phyloP scores from a whole-genome alignment of 2,888 invertebrate species.

The Drosophila limbata region DNA sequence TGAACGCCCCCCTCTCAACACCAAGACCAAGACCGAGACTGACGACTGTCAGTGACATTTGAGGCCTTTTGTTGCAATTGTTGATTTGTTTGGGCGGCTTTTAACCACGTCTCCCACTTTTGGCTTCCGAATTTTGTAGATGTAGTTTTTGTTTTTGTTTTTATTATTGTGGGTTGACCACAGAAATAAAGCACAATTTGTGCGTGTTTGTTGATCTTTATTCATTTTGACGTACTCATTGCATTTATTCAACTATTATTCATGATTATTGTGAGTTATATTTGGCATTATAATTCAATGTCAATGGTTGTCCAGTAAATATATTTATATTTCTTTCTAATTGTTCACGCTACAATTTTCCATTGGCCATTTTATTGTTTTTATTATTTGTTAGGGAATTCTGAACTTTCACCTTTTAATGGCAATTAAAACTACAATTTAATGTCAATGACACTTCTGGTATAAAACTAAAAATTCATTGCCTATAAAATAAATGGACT shows the following conservation, averaged over 20 bases:
- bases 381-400: slow-evolving; percentile 16
- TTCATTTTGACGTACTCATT: slow-evolving; percentile 35
- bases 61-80: slow-evolving; percentile 36
- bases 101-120: slow-evolving; percentile 22
- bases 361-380: slow-evolving; percentile 9
- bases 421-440: slow-evolving; percentile 13
- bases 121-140: slow-evolving; percentile 2
- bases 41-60: slow-evolving; percentile 38
- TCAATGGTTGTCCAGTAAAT: slow-evolving; percentile 61
- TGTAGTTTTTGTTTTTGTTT: neutral
- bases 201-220: slow-evolving; percentile 56
- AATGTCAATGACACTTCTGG: slow-evolving; percentile 15
- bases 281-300: slow-evolving; percentile 69
- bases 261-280: slow-evolving; percentile 46
- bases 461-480: slow-evolving; percentile 1
- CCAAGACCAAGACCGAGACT: neutral
- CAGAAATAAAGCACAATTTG: slow-evolving; percentile 39
- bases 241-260: slow-evolving; percentile 40
- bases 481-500: neutral
- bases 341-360: neutral
- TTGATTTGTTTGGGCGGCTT: slow-evolving; percentile 33
- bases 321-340: neutral
- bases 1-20: neutral
- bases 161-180: slow-evolving; percentile 9
- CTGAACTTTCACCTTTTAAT: slow-evolving; percentile 27